A percentile compares a stretch with the other conserved stretches of the same genome.
Conservation (phyloP, 2,888 invertebrate species). For the Gonocerus acuteangulatus region DNA sequence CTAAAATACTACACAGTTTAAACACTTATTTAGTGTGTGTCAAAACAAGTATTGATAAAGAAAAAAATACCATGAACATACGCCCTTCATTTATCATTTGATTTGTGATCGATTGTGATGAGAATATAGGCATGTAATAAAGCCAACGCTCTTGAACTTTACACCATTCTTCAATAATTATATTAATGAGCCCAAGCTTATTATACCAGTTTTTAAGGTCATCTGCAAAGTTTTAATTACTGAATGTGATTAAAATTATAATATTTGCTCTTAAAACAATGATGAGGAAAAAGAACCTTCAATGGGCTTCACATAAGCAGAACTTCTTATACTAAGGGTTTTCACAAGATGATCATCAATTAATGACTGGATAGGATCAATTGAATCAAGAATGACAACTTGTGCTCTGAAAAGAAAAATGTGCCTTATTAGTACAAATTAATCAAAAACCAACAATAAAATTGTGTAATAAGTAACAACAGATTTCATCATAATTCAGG, state of each 20-base stretch:
- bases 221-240: no score
- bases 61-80: no score
- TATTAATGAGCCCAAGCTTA: slow-evolving; percentile 58
- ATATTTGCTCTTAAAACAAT: not conserved
- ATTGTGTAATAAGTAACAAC: no score
- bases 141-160: slow-evolving; percentile 82
- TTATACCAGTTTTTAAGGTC: slow-evolving; percentile 65
- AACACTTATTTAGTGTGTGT: no score
- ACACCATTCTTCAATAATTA: slow-evolving; percentile 74
- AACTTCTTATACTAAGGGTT: slow-evolving; percentile 75
- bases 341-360: slow-evolving; percentile 78
- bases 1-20: no score
- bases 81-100: slow-evolving; percentile 85
- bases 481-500: no score
- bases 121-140: slow-evolving; percentile 78
- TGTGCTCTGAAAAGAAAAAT: not conserved
- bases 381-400: slow-evolving; percentile 29
- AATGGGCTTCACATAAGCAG: slow-evolving; percentile 78
- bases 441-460: no score
- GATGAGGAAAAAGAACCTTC: slow-evolving; percentile 58
- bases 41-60: no score
- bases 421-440: no score
- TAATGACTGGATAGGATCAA: slow-evolving; percentile 72
- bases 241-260: no score
- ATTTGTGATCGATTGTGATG: slow-evolving; percentile 74